Base-by-base conservation (phyloP, 2,113 vertebrate genomes). In the Rhagologus leucostigma region DNA sequence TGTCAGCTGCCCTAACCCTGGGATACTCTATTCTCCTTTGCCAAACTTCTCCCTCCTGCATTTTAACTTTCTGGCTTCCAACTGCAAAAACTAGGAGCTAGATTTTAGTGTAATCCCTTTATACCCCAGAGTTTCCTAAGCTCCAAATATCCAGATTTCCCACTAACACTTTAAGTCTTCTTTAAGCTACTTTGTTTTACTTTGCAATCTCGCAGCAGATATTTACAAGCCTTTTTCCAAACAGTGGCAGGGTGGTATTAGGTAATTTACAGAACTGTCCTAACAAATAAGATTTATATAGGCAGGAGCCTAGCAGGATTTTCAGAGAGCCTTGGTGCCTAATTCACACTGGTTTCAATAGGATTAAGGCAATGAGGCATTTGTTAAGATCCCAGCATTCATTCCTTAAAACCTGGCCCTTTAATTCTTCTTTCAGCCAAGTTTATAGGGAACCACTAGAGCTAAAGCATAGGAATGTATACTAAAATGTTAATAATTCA, bases 111-210 rank as follows among this genome's bases (percentile, higher is more conserved):
- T 95, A 93, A 97, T 95, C 76, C n/a, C 60, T 93, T 95, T 84
- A 92, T 90, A 78, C 16, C 24, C 27, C 17, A 3, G 39, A 87
- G 64, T 89, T 95, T 93, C 91, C 60, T 96, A 87, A 95, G 56
- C 89, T 84, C 68, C 52, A 78, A 75, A 71, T 71, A 89, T 22
- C 73, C 85, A 89, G 88, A 84, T 92, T 84, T 90, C 68, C 64
- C 67, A 59, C 39, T 70, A 70, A 70, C 0, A 0, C 83, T 67
- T 53, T 78, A 96, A 93, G 60, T 88, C 90, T 73, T 69, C 83
- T 73, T 83, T 93, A 96, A 96, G 79, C 85, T 92, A 60, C 56
- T 90, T 86, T 92, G 80, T 90, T 93, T 93, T 89, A 78, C 75
- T 92, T 90, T 50, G 27, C 77, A 84, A 6, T 84, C 50, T 84